Base-by-base conservation (phyloP, 2,113 vertebrate genomes). In the Daboia siamensis region DNA sequence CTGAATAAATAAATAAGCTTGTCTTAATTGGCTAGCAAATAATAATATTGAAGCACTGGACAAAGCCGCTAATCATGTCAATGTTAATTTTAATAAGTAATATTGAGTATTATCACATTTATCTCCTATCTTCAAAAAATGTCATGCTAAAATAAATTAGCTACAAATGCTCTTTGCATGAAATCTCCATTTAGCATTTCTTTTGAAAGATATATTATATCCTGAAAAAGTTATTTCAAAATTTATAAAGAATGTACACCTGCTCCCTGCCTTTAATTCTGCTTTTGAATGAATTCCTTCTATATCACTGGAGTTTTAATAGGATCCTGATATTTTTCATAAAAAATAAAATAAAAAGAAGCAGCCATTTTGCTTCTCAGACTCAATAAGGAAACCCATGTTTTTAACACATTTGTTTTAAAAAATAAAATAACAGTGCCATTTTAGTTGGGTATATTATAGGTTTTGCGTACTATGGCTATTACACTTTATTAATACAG, bases 101-200 rank as follows among this genome's bases (percentile, higher is more conserved):
- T 24, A 20, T 7, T 21, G 20, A 87, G 54, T 55, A 6, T 21
- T 26, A 17, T 17, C 13, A 51, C 11, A 93, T 64, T 91, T 86
- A 84, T 91, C 94, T 93, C 91, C 94, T 94, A 95, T 94, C 93
- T 94, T 74, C 85, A 94, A 93, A 95, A 89, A 95, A 95, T 94
- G 93, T 92, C 29, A 90, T 86, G n/a, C 90, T 94, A 93, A 87
- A 94, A 39, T 33, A 95, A 94, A 95, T 26, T 51, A n/a, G 48
- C 33, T 91, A 91, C 93, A 96, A 95, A 91, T 95, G 92, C 1
- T 94, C 0, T 89, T 92, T 92, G 61, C 15, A 9, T 46, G 33
- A n/a, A n/a, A 51, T 57, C 12, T 12, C 23, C n/a, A 44, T 46
- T 46, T 94, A n/a, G 39, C 13, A 89, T 7, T 61, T 39, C 12